phyloP scores from a whole-genome alignment of 2,113 vertebrate species.

The Alethe castanea region DNA sequence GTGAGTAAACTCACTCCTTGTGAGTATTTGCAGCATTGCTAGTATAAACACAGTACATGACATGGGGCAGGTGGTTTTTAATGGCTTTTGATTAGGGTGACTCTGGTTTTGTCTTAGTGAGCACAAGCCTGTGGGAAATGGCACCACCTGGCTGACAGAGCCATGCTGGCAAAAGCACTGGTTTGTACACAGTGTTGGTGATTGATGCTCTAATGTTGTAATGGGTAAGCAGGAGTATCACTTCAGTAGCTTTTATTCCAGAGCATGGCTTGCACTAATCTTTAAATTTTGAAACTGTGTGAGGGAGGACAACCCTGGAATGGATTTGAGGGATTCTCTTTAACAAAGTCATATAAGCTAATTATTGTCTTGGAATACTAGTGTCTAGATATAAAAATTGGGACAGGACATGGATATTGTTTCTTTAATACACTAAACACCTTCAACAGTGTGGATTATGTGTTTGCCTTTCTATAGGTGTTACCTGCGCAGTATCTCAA shows the following conservation, averaged over 20 bases:
- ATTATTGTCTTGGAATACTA: background rate
- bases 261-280: background rate
- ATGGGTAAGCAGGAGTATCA: background rate
- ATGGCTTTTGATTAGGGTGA: background rate
- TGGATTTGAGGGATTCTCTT: background rate
- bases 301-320: background rate
- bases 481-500: slow-evolving; percentile 86
- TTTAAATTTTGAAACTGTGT: background rate
- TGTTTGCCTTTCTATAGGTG: slow-evolving; percentile 73
- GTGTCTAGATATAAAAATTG: background rate
- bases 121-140: background rate
- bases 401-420: background rate
- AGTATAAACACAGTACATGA: background rate
- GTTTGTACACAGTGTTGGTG: fast-evolving
- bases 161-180: background rate
- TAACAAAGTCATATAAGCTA: background rate
- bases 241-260: background rate
- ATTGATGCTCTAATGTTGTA: background rate
- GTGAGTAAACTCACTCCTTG: too few species aligned
- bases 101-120: background rate
- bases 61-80: background rate
- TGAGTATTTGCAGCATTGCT: background rate
- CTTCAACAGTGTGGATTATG: background rate
- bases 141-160: background rate
- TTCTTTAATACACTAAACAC: background rate